Conservation (phyloP, 2,888 invertebrate species). For the Tryphoninae sp. region DNA sequence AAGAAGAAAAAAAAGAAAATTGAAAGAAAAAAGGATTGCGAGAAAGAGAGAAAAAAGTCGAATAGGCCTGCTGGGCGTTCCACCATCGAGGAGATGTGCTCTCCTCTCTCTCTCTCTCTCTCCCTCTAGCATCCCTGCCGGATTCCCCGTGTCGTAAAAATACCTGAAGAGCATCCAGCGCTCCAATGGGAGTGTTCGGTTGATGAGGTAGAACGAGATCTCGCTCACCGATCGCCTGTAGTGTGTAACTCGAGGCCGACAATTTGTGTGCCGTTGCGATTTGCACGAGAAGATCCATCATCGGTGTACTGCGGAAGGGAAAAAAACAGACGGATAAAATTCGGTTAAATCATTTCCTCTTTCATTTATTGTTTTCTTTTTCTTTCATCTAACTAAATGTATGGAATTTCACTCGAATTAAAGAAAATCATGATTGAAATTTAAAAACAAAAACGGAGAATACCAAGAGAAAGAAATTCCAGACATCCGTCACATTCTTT, state of each 20-base stretch:
- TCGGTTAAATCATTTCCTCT: conserved; percentile 26
- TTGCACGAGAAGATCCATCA: conserved; percentile 90
- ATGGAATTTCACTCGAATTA: too few relatives aligned
- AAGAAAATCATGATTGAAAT: not conserved
- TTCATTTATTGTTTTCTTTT: not conserved
- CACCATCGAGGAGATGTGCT: conserved; percentile 33
- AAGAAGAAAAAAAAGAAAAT: not conserved
- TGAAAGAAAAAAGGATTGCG: not conserved
- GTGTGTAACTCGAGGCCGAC: conserved; percentile 86
- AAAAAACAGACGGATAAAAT: conserved; percentile 42
- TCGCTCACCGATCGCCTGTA: conserved; percentile 85
- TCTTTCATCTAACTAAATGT: too few relatives aligned
- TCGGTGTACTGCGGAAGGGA: conserved; percentile 85
- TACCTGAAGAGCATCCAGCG: conserved; percentile 82
- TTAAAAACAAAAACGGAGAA: not conserved
- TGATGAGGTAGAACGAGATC: conserved; percentile 86
- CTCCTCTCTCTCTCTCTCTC: conserved; percentile 2
- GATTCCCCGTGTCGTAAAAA: conserved; percentile 62
- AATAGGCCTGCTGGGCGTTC: conserved; percentile 45
- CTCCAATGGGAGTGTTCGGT: conserved; percentile 88
- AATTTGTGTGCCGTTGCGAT: conserved; percentile 87
- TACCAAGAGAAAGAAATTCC: not conserved
- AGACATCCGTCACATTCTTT: not conserved
- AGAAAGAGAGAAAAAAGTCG: not conserved
- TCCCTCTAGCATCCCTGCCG: conserved; percentile 7